phyloP scores from a whole-genome alignment of 2,888 invertebrate genomes.

The Zygogramma bicolorata region DNA sequence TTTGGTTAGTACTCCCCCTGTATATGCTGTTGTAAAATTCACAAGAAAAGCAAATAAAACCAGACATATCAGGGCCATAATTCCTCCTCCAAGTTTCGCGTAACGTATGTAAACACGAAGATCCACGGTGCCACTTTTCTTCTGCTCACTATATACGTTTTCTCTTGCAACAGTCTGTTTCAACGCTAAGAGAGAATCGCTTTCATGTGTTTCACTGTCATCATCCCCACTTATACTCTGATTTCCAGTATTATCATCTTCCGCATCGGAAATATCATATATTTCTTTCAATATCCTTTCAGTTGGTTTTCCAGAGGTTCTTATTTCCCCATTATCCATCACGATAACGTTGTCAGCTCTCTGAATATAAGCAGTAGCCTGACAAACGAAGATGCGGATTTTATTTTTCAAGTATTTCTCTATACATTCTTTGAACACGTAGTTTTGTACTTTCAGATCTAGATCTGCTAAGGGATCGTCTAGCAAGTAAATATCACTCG shows the following conservation, averaged over 20 bases:
- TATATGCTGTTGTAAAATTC: conserved; percentile 46
- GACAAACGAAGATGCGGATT: conserved; percentile 55
- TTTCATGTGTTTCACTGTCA: neutral
- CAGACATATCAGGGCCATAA: conserved; percentile 27
- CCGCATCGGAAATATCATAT: neutral
- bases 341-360: conserved; percentile 49
- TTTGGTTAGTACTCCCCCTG: conserved; percentile 44
- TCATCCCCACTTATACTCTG: neutral
- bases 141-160: conserved; percentile 53
- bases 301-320: conserved; percentile 24
- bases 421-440: conserved; percentile 56
- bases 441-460: conserved; percentile 54
- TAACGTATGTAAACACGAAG: conserved; percentile 51
- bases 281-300: conserved; percentile 26
- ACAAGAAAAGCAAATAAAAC: conserved; percentile 38
- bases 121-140: conserved; percentile 52
- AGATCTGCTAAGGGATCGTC: conserved; percentile 58
- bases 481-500: conserved; percentile 57
- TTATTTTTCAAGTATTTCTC: conserved; percentile 54
- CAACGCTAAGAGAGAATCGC: neutral
- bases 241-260: neutral
- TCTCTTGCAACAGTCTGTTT: neutral
- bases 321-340: conserved; percentile 41
- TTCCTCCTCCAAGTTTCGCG: conserved; percentile 50
- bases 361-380: conserved; percentile 53